Percentiles rank a stretch among this genome's conserved stretches.
phyloP scores from a whole-genome alignment of 2,797 vertebrate species.

The Lagorchestes hirsutus region DNA sequence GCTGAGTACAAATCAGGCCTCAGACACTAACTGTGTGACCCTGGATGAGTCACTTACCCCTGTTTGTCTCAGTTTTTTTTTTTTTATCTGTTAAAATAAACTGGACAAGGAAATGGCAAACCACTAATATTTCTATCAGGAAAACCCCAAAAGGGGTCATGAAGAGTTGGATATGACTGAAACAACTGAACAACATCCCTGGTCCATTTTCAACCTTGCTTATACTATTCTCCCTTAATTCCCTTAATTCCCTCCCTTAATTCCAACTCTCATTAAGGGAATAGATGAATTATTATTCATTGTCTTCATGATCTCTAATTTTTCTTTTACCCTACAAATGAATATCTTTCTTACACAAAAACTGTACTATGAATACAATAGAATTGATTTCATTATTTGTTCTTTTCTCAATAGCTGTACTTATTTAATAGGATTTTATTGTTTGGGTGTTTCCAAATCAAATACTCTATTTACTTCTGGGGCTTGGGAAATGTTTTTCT shows the following conservation, averaged over 20 bases:
- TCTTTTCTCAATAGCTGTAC: background rate
- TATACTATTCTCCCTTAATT: background rate
- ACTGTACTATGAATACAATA: background rate
- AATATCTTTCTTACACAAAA: background rate
- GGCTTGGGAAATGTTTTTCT: background rate
- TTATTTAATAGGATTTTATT: background rate
- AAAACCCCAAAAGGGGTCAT: background rate
- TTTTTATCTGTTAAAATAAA: background rate
- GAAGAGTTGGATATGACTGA: background rate
- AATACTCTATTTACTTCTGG: background rate
- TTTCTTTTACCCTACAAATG: background rate
- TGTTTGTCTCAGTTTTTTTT: background rate
- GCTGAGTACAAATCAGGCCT: background rate
- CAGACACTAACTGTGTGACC: background rate
- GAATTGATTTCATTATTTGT: background rate
- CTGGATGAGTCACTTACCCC: background rate
- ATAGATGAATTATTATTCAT: background rate
- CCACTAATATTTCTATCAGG: background rate
- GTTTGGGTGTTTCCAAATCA: background rate
- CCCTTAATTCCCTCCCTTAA: background rate
- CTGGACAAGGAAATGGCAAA: background rate
- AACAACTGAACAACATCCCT: background rate
- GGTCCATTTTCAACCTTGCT: background rate
- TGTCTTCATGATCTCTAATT: background rate
- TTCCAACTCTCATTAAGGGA: background rate